Conservation (phyloP, 2,113 vertebrate genomes). For the Oryzias melastigma region DNA sequence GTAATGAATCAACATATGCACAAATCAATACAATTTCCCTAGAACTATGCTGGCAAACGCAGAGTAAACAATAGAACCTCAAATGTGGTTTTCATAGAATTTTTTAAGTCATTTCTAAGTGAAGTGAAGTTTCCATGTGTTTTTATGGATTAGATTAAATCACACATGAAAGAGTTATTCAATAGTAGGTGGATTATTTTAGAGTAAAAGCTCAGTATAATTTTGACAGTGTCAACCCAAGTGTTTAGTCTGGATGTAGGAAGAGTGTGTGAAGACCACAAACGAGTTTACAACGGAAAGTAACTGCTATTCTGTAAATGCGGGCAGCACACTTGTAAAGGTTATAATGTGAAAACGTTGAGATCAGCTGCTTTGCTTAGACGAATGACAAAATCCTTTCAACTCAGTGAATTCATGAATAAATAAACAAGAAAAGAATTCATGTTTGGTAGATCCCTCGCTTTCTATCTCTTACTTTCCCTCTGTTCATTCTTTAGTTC, state of each 20-base stretch:
- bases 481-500: constrained; percentile 51
- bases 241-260: constrained; percentile 4
- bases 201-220: not conserved
- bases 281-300: constrained; percentile 33
- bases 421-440: constrained; percentile 61
- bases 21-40: constrained; percentile 29
- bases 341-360: constrained; percentile 56
- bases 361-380: constrained; percentile 52
- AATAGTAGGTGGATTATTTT: not conserved
- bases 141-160: not conserved
- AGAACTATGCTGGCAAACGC: constrained; percentile 23
- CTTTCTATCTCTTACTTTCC: constrained; percentile 17
- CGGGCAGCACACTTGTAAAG: constrained; percentile 37
- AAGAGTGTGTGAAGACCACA: constrained; percentile 3
- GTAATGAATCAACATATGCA: constrained; percentile 31
- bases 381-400: constrained; percentile 64
- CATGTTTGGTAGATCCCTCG: constrained; percentile 44
- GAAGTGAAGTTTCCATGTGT: no score
- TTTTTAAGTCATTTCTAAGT: not conserved
- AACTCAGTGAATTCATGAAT: constrained; percentile 71
- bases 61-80: constrained; percentile 30
- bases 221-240: constrained; percentile 6
- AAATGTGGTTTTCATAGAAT: constrained; percentile 20
- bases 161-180: constrained; percentile 1
- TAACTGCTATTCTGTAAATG: constrained; percentile 19